A percentile compares a stretch with the other conserved stretches of the same genome.
Conservation (phyloP, 2,888 invertebrate genomes). For the Eledone cirrhosa region DNA sequence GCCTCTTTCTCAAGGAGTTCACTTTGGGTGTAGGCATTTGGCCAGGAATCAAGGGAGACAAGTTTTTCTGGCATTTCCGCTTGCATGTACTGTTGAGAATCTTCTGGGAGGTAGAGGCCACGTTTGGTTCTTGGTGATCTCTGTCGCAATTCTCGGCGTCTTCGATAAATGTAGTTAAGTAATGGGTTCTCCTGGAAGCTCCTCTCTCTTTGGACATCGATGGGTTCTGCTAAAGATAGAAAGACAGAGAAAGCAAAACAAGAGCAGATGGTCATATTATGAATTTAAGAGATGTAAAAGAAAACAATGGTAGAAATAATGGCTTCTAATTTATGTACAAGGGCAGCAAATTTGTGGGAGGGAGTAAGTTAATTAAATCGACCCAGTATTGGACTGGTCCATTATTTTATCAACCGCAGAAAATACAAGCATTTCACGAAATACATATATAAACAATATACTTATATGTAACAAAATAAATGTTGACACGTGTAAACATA, state of each 20-base stretch:
- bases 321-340: no score
- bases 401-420: no score
- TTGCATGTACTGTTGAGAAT: background rate
- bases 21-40: slow-evolving; percentile 12
- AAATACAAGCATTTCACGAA: no score
- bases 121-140: slow-evolving; percentile 12
- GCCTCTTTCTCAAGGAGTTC: slow-evolving; percentile 11
- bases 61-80: slow-evolving; percentile 10
- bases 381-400: no score
- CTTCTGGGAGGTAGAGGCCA: background rate
- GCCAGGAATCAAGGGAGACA: slow-evolving; percentile 19
- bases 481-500: no score
- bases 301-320: background rate
- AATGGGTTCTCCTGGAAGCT: background rate
- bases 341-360: no score
- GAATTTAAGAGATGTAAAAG: background rate
- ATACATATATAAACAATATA: no score
- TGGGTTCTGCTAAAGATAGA: background rate
- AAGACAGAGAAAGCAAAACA: background rate
- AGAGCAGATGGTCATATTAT: background rate
- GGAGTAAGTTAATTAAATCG: no score
- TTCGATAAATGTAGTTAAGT: slow-evolving; percentile 19
- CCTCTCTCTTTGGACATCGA: background rate
- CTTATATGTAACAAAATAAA: no score
- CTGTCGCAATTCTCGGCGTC: background rate